These are phyloP conservation scores for Ceratotherium simum DNA, from an alignment of 2,113 vertebrate species.

Conservation along the genomic window DNA sequence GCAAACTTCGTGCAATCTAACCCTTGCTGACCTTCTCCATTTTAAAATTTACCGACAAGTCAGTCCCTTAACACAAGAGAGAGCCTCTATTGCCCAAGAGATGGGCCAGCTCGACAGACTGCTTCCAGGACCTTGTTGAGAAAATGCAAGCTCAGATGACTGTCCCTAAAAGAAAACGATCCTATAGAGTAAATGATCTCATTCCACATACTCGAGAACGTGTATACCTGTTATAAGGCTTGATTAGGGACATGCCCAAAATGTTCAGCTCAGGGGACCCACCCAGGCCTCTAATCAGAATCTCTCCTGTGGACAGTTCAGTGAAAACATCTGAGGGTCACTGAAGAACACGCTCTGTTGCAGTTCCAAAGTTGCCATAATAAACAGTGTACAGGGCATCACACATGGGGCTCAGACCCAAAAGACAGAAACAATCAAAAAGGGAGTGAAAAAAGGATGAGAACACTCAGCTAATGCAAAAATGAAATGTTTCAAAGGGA, in stretches of 20 bases:
- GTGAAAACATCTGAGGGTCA: neutral
- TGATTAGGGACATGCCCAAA: neutral
- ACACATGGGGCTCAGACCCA: neutral
- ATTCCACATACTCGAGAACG: neutral
- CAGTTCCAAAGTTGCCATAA: neutral
- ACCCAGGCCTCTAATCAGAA: neutral
- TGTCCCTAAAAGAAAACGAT: neutral
- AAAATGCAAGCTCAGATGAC: neutral
- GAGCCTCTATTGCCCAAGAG: neutral
- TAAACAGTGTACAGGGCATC: accelerated
- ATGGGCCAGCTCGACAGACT: neutral
- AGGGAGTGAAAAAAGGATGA: neutral
- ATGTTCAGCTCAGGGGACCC: neutral
- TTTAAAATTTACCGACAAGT: neutral
- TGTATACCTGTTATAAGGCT: neutral
- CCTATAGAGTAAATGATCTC: neutral
- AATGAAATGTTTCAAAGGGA: neutral
- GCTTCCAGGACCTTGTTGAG: neutral
- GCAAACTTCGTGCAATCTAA: neutral
- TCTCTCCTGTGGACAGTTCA: neutral
- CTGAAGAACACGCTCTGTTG: neutral
- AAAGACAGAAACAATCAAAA: neutral
- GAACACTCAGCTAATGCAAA: neutral
- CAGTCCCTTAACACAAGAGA: neutral
- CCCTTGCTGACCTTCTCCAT: neutral